phyloP scores from a whole-genome alignment of 2,888 invertebrate genomes.

The Epinotia nisella region DNA sequence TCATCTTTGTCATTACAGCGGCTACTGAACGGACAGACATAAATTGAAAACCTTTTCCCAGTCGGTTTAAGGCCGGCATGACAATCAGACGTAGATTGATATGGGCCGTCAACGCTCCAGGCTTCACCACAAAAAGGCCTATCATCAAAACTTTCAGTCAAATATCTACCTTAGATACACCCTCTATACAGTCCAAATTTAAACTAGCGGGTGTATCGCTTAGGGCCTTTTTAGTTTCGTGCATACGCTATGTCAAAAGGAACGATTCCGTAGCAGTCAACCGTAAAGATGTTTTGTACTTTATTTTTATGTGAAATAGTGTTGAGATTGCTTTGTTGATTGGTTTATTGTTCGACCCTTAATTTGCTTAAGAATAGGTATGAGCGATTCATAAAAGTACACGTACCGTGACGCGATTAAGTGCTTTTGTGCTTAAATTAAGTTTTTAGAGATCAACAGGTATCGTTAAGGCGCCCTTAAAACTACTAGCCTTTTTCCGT shows the following conservation, averaged over 20 bases:
- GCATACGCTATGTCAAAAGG: constrained; percentile 56
- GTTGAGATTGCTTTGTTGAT: constrained; percentile 44
- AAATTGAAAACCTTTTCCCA: constrained; percentile 34
- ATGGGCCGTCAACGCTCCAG: constrained; percentile 60
- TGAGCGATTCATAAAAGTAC: constrained; percentile 52
- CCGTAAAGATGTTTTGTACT: constrained; percentile 38
- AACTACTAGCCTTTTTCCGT: no score
- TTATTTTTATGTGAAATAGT: constrained; percentile 45
- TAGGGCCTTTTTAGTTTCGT: background rate
- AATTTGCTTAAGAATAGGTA: constrained; percentile 62
- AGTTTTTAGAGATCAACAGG: constrained; percentile 40
- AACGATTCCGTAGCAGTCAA: constrained; percentile 61
- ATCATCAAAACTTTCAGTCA: background rate
- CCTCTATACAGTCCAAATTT: background rate
- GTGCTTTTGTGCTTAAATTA: constrained; percentile 49
- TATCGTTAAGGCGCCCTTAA: background rate
- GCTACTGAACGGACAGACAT: constrained; percentile 42
- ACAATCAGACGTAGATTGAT: constrained; percentile 63
- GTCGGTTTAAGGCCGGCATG: constrained; percentile 39
- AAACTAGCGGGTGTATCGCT: background rate
- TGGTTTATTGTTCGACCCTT: constrained; percentile 51
- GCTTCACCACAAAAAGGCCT: background rate
- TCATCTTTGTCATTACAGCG: constrained; percentile 42
- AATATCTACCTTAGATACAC: background rate
- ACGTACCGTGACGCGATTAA: constrained; percentile 56